phyloP scores from a whole-genome alignment of 1,140 invertebrate species.

The Dryas iulia region DNA sequence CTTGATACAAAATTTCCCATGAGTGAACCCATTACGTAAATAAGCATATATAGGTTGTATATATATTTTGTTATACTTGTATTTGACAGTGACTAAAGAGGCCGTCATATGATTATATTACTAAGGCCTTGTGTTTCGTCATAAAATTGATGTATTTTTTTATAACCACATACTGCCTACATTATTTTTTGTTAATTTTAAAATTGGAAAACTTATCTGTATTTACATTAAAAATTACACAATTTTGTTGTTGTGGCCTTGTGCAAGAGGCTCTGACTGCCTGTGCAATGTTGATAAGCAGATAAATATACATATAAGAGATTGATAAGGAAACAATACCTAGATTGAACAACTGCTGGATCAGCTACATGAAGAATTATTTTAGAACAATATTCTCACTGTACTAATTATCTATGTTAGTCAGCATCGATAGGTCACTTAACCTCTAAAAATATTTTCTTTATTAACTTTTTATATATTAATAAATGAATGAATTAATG shows the following conservation, averaged over 20 bases:
- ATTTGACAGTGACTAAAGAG: not conserved
- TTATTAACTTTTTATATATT: too few relatives aligned
- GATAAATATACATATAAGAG: slow-evolving; percentile 17
- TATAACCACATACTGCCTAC: not conserved
- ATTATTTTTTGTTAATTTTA: not conserved
- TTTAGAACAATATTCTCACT: too few relatives aligned
- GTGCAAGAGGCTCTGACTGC: slow-evolving; percentile 7
- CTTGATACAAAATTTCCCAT: too few relatives aligned
- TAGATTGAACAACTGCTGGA: not conserved
- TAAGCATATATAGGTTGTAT: too few relatives aligned
- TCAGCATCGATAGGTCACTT: too few relatives aligned
- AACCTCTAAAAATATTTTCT: too few relatives aligned
- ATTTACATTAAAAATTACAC: not conserved
- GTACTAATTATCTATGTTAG: too few relatives aligned
- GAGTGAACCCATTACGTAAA: too few relatives aligned
- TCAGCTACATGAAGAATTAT: not conserved
- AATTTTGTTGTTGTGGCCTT: slow-evolving; percentile 10
- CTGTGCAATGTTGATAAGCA: slow-evolving; percentile 16
- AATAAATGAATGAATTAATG: too few relatives aligned
- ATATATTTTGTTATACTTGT: too few relatives aligned
- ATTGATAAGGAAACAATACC: slow-evolving; percentile 28
- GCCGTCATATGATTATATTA: not conserved
- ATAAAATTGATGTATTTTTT: not conserved
- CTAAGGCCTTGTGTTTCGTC: not conserved
- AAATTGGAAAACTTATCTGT: not conserved